These are phyloP conservation scores for Phytoseiulus persimilis DNA, from an alignment of 2,888 invertebrate genomes.

Conservation along the genomic window DNA sequence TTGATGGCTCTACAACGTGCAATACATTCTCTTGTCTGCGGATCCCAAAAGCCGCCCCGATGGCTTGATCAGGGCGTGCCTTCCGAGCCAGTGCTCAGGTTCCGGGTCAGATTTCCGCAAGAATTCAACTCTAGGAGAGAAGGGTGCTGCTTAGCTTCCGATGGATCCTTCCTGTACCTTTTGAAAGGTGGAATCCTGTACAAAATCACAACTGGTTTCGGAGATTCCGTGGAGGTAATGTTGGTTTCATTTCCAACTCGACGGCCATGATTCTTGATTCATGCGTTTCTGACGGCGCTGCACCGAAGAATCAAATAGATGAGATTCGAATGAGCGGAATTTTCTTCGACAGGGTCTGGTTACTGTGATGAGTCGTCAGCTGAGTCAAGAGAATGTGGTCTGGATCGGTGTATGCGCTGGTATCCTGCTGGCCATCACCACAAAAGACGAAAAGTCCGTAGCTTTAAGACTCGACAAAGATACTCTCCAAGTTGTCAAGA, in stretches of 20 bases:
- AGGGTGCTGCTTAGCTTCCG: constrained; percentile 62
- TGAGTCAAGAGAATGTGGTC: constrained; percentile 34
- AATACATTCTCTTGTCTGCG: background rate
- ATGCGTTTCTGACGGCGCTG: too few relatives aligned
- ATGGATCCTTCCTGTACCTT: constrained; percentile 81
- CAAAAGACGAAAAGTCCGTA: constrained; percentile 54
- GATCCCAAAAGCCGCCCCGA: background rate
- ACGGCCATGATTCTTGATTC: too few relatives aligned
- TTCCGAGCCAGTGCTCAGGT: constrained; percentile 29
- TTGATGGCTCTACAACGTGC: constrained; percentile 24
- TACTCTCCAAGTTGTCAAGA: constrained; percentile 53
- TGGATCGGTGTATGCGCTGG: constrained; percentile 53
- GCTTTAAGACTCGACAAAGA: constrained; percentile 57
- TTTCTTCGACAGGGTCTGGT: constrained; percentile 50
- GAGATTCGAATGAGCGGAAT: too few relatives aligned
- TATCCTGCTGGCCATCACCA: constrained; percentile 67
- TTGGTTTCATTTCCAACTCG: constrained; percentile 46
- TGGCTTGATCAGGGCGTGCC: background rate
- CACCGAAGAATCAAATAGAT: too few relatives aligned
- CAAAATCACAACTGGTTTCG: constrained; percentile 90
- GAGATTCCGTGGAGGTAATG: constrained; percentile 71
- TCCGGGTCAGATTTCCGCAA: constrained; percentile 38
- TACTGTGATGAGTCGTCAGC: constrained; percentile 25
- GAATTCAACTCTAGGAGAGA: constrained; percentile 41
- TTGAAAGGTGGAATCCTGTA: constrained; percentile 68